Evolutionary conservation across 2,888 invertebrate genomes (phyloP).

Genomic region (Lydus trimaculatus): DNA sequence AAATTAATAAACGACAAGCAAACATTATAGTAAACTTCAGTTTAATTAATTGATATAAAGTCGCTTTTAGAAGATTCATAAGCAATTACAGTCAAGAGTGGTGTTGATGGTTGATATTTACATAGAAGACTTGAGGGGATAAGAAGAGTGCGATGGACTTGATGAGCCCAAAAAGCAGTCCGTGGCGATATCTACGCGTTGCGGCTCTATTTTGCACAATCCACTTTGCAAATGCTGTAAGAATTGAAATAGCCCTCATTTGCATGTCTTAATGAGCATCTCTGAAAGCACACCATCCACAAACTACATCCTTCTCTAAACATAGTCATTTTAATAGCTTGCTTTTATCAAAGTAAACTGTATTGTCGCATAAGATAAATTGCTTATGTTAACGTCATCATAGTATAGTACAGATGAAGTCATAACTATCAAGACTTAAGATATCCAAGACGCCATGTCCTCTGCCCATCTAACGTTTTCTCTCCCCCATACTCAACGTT

Average conservation of each 20-base stretch:
- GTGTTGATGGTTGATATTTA: conserved; percentile 5
- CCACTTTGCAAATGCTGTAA: conserved; percentile 58
- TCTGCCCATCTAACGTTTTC: conserved; percentile 18
- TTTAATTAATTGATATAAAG: background rate
- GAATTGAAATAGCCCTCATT: conserved; percentile 60
- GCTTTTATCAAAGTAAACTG: conserved; percentile 49
- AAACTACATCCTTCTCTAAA: conserved; percentile 33
- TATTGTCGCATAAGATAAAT: conserved; percentile 49
- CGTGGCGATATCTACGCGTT: conserved; percentile 28
- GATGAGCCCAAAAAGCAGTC: conserved; percentile 26
- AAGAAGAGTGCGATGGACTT: conserved; percentile 23
- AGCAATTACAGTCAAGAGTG: background rate
- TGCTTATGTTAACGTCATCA: conserved; percentile 23
- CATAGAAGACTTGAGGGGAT: conserved; percentile 2
- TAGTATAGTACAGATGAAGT: conserved; percentile 14
- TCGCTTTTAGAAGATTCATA: conserved; percentile 1
- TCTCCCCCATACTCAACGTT: conserved; percentile 40
- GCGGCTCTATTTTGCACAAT: conserved; percentile 47
- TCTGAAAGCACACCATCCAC: conserved; percentile 56
- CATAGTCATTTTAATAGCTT: conserved; percentile 52
- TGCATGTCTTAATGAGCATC: conserved; percentile 60
- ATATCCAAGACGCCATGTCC: conserved; percentile 36
- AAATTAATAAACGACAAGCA: background rate
- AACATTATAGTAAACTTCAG: background rate
- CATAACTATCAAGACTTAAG: conserved; percentile 18